A percentile compares a stretch with the other conserved stretches of the same genome.
phyloP scores from a whole-genome alignment of 2,113 vertebrate species.

The Morone saxatilis region DNA sequence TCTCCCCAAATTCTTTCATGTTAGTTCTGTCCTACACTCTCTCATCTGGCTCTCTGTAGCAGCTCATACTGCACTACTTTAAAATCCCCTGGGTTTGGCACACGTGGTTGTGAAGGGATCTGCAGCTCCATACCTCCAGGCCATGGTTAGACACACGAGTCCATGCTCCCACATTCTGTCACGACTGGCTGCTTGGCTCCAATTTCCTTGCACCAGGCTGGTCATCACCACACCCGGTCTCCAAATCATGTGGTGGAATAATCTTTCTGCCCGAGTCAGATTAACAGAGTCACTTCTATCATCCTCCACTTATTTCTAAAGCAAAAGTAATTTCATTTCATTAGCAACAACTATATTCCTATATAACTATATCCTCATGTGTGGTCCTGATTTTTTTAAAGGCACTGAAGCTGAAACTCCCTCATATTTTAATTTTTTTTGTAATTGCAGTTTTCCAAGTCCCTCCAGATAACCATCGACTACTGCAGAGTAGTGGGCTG shows the following conservation, averaged over 20 bases:
- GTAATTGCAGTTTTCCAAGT: neutral
- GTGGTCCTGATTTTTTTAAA: neutral
- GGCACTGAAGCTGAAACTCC: neutral
- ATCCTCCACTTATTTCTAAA: conserved; percentile 8
- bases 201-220: conserved; percentile 34
- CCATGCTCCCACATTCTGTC: conserved; percentile 30
- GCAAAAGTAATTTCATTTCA: neutral
- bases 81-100: conserved; percentile 42
- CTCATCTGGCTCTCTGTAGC: conserved; percentile 18
- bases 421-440: neutral
- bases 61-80: conserved; percentile 23
- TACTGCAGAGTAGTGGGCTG: conserved; percentile 1
- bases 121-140: conserved; percentile 44
- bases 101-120: conserved; percentile 19
- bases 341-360: neutral
- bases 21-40: conserved; percentile 26
- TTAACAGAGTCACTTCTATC: conserved; percentile 30
- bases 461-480: neutral
- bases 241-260: conserved; percentile 31
- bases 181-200: conserved; percentile 24
- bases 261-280: conserved; percentile 37
- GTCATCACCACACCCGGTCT: conserved; percentile 32
- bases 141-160: conserved; percentile 32
- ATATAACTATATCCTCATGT: neutral
- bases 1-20: conserved; percentile 42